Base-by-base conservation (phyloP, 35 echinoderm and acorn worm species). In the Hemicentrotus pulcherrimus region DNA sequence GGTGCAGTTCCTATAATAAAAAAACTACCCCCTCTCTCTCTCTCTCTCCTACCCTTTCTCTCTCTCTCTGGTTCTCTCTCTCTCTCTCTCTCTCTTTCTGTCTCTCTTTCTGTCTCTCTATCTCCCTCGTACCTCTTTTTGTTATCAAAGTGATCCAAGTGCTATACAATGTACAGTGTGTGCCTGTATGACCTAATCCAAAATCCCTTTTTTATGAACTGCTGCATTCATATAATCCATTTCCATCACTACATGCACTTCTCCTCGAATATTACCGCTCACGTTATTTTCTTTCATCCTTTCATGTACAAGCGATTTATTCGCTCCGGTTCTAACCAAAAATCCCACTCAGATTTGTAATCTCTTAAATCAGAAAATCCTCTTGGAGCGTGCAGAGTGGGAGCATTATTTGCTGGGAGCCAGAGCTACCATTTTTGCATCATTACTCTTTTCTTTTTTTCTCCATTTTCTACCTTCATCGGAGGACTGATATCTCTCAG, bases 341-440 rank as follows among this genome's bases (percentile, higher is more conserved):
- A 90, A 45, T 30, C 88, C 88, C 88, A 90, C 31, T 32, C 33
- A 90, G 88, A 90, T 90, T 90, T 90, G 88, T 90, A 90, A 90
- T 90, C 88, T 90, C 88, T 90, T 90, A 90, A 90, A 90, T 90
- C 88, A 90, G 88, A 90, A 90, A 90, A 90, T 90, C 31, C 88
- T 46, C 32, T 90, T 90, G 88, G 24, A 90, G 46, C 46, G 88
- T 33, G 46, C 88, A 47, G 46, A 33, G 32, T 5, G 88, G 46
- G 46, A 16, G 88, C 32, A 47, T 90, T 90, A 90, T 33, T 90
- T 33, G 88, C 46, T 90, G 16, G 0, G 32, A 90, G 32, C 9
- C 31, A 90, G n/a, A 33, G 88, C 31, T 35, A 47, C 88, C 32
- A 90, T 90, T 90, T 90, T 90, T 90, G 46, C 88, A 47, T 47